phyloP scores from a whole-genome alignment of 2,113 vertebrate genomes.

The Isurus oxyrinchus region DNA sequence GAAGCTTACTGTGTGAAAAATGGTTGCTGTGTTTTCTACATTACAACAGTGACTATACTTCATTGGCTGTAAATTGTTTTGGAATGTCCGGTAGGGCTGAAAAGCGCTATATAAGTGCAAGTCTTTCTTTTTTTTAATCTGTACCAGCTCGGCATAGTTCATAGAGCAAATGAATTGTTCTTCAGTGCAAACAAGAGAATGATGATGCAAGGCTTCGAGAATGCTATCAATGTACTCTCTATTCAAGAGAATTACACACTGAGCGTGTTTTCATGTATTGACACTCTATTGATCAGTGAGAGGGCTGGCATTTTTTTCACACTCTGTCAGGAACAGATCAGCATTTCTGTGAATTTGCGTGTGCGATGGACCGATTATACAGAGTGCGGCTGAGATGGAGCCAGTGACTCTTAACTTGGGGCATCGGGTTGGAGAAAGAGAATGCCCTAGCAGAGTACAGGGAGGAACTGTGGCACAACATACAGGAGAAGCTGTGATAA shows the following conservation, averaged over 20 bases:
- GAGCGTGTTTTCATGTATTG: neutral
- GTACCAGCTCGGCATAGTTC: neutral
- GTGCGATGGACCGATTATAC: no score
- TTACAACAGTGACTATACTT: no score
- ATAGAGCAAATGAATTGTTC: neutral
- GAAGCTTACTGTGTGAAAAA: neutral
- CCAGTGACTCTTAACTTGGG: neutral
- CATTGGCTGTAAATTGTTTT: no score
- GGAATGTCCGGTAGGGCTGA: neutral
- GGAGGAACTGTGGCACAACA: neutral
- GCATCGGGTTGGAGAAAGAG: neutral
- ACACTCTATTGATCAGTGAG: neutral
- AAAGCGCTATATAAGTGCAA: neutral
- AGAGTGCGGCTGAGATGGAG: neutral
- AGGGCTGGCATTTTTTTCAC: no score
- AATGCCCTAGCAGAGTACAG: neutral
- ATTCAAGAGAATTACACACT: conserved; percentile 26
- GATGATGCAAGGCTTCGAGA: neutral
- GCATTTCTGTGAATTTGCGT: neutral
- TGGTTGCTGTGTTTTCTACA: neutral
- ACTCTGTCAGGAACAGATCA: no score
- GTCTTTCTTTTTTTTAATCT: no score
- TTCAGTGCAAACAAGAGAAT: neutral
- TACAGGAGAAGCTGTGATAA: neutral
- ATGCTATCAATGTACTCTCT: neutral